Base-by-base conservation (phyloP, 1,140 invertebrate species). In the Lepidurus apus region DNA sequence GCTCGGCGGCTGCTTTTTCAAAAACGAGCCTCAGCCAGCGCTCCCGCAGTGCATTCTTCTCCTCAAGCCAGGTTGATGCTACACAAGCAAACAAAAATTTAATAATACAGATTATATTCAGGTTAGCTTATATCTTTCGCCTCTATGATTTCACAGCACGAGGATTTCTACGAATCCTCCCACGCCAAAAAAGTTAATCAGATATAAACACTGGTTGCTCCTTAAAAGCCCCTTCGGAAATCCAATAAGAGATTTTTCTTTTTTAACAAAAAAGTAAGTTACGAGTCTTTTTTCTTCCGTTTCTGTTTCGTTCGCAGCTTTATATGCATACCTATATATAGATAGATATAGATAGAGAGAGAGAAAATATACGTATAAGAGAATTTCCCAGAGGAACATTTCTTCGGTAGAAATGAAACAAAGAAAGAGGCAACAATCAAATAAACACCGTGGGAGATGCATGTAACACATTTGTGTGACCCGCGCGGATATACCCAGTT, bases 21-120 rank as follows among this genome's bases (percentile, higher is more conserved):
- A 90, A 91, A 81, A 88, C 85, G 76, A 88, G 86, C 80, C 84
- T 82, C 74, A 90, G 83, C 89, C 89, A 90, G 74, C 84, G 84
- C 80, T 86, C 87, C 81, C 88, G 83, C 82, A 88, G 84, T 73
- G 85, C 85, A 79, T 87, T 85, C 80, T 85, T 84, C 77, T 87
- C 87, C 81, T 86, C 86, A 53, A 83, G 77, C 43, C 78, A 82
- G 73, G 83, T 82, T 10, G 82, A 82, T 43, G 83, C 82, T 81
- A 80, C 45, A 78, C 77, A 44, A 42, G 53, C 11, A 74, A 6
- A 76, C n/a, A 42, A 11, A 75, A 42, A 34, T 34, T 26, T 13
- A 77, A 21, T 13, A 42, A 8, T 13, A 42, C 43, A 43, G 17
- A 42, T 42, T 43, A 44, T 77, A 77, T 43, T 34, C 21, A 21